Conservation (phyloP, 2,797 vertebrate species). For the Thalassophryne amazonica region DNA sequence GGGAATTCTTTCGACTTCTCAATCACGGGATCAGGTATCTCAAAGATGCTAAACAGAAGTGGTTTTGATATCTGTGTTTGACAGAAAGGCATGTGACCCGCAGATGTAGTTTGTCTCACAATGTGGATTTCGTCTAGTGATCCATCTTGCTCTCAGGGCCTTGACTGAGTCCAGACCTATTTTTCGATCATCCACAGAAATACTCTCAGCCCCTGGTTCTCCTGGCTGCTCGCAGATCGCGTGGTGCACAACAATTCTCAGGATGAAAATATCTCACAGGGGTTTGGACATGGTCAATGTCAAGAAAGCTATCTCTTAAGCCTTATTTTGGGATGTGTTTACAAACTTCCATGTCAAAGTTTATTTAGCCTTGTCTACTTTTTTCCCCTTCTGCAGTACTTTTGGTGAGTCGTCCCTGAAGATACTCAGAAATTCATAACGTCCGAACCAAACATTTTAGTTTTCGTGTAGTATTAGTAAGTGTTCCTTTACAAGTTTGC, state of each 20-base stretch:
- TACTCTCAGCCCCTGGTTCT: slow-evolving; percentile 44
- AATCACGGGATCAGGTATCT: slow-evolving; percentile 10
- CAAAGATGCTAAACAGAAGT: slow-evolving; percentile 34
- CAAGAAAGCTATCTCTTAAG: slow-evolving; percentile 69
- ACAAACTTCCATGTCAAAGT: slow-evolving; percentile 67
- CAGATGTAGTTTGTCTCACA: no score
- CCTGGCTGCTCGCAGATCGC: slow-evolving; percentile 47
- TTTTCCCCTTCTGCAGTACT: slow-evolving; percentile 16
- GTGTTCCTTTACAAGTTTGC: slow-evolving; percentile 5
- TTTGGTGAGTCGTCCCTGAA: slow-evolving; percentile 34
- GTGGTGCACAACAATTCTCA: slow-evolving; percentile 66
- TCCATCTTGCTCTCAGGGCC: slow-evolving; percentile 37
- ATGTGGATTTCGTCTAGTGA: slow-evolving; percentile 24
- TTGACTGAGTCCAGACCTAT: slow-evolving; percentile 45
- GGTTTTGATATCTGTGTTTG: slow-evolving; percentile 27
- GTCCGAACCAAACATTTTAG: not conserved
- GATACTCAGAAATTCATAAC: slow-evolving; percentile 34
- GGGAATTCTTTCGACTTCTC: slow-evolving; percentile 4
- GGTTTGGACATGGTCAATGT: slow-evolving; percentile 65
- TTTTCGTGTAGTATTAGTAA: not conserved
- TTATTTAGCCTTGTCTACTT: slow-evolving; percentile 63
- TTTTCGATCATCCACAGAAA: slow-evolving; percentile 55
- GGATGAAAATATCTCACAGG: slow-evolving; percentile 75
- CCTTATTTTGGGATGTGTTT: slow-evolving; percentile 75
- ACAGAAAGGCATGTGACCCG: slow-evolving; percentile 43